Conservation (phyloP, 92 coral and sea anemone genomes). For the Parazoanthus darwini region DNA sequence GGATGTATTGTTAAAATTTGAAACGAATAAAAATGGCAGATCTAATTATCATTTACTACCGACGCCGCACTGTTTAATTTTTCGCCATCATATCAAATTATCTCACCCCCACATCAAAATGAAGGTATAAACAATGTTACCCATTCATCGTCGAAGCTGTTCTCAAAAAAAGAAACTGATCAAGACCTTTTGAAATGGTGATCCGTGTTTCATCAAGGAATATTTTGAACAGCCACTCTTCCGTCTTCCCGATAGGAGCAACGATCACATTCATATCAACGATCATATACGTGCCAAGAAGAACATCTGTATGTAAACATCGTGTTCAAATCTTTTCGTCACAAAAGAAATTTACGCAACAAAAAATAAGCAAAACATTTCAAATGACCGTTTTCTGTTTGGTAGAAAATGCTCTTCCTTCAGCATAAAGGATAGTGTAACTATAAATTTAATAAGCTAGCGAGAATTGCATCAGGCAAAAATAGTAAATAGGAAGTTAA, state of each 20-base stretch:
- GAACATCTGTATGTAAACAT: constrained; percentile 9
- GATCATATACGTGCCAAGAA: not conserved
- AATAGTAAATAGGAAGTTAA: not conserved
- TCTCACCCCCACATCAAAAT: not conserved
- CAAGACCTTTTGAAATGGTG: not conserved
- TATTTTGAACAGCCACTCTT: not conserved
- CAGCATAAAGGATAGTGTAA: not conserved
- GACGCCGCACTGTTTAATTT: not conserved
- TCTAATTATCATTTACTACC: not conserved
- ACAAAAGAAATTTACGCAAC: constrained; percentile 15
- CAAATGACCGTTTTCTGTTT: not conserved
- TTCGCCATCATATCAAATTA: constrained; percentile 8
- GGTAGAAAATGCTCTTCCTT: not conserved
- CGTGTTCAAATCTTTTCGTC: not conserved
- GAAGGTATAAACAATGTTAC: not conserved
- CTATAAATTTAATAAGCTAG: not conserved
- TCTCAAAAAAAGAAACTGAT: not conserved
- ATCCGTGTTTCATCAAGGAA: not conserved
- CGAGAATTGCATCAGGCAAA: not conserved
- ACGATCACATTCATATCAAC: not conserved
- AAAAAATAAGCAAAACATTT: not conserved
- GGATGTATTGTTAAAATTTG: not conserved
- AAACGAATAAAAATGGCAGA: not conserved
- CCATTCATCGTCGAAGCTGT: not conserved
- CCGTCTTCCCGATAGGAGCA: not conserved